phyloP scores from a whole-genome alignment of 2,888 invertebrate species.

The Cylloceria caligata region DNA sequence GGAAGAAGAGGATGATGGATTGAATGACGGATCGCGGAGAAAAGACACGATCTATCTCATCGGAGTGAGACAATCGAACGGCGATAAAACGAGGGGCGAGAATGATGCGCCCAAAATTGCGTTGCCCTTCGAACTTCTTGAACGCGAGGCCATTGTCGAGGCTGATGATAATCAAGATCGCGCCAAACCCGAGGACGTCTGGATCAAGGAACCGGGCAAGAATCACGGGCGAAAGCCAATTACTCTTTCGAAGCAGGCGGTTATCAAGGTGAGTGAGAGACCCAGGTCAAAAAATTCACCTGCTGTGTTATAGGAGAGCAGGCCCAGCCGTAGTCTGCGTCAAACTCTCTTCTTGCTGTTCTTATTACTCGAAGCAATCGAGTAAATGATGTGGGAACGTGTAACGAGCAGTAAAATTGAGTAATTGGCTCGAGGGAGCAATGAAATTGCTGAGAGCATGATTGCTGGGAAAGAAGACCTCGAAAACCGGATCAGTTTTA shows the following conservation, averaged over 20 bases:
- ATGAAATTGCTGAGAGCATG: conserved; percentile 25
- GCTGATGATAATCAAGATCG: conserved; percentile 44
- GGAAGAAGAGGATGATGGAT: conserved; percentile 60
- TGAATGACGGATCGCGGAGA: conserved; percentile 33
- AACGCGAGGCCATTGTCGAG: conserved; percentile 41
- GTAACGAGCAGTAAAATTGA: conserved; percentile 61
- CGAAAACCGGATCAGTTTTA: conserved; percentile 3
- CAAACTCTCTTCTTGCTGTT: conserved; percentile 51
- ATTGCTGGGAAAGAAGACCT: conserved; percentile 32
- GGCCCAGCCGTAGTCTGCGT: conserved; percentile 38
- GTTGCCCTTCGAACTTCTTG: conserved; percentile 60
- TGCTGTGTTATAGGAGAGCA: conserved; percentile 18
- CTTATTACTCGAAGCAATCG: conserved; percentile 26
- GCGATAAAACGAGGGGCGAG: conserved; percentile 25
- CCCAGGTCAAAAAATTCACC: conserved; percentile 9
- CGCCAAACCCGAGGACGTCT: conserved; percentile 59
- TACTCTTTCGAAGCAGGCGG: conserved; percentile 62
- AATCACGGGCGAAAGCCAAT: conserved; percentile 63
- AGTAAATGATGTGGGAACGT: conserved; percentile 55
- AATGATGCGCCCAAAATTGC: conserved; percentile 60
- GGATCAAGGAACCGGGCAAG: conserved; percentile 54
- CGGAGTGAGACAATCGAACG: conserved; percentile 58
- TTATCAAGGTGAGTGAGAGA: conserved; percentile 65
- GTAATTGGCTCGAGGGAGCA: conserved; percentile 40
- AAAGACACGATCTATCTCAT: conserved; percentile 62